These are phyloP conservation scores for Felis catus DNA, from an alignment of 2,113 vertebrate genomes.

Conservation along the genomic window F.catus_Fca126_mat1.0 CM031420.1:142070501-142071000, in stretches of 20 bases:
- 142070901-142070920: neutral
- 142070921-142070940: conserved; percentile 12
- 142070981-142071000: neutral
- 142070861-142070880: neutral
- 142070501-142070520: conserved; percentile 38
- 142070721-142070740: neutral
- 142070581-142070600: neutral
- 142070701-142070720: conserved; percentile 34
- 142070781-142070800: neutral
- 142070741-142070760: neutral
- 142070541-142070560: conserved; percentile 23
- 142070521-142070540: conserved; percentile 67
- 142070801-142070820: neutral
- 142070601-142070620: neutral
- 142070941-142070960: neutral
- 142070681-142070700: neutral
- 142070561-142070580: neutral
- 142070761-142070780: neutral
- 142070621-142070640: neutral
- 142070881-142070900: neutral
- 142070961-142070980: conserved; percentile 53
- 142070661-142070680: neutral
- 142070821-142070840: neutral
- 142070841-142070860: neutral
- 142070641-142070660: neutral